Conservation (phyloP, 1,140 invertebrate genomes). For the Laupala kohalensis region DNA sequence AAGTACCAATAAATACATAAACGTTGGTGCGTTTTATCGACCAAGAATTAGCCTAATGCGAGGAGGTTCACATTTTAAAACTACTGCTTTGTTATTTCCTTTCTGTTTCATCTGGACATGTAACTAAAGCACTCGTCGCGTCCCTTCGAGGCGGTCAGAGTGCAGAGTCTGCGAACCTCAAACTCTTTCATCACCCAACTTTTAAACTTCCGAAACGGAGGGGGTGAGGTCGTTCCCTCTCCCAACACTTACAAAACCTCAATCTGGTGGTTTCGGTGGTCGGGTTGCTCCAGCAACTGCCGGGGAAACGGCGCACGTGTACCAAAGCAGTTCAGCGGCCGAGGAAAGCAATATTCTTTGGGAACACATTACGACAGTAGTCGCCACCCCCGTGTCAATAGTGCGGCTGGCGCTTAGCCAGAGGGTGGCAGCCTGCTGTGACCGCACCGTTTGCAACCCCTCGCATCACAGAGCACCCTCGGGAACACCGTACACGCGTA, state of each 20-base stretch:
- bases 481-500: too few species aligned
- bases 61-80: too few species aligned
- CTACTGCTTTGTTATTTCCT: too few species aligned
- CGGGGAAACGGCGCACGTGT: neutral
- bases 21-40: too few species aligned
- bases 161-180: neutral
- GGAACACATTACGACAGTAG: neutral
- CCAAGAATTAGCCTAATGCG: too few species aligned
- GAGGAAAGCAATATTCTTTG: neutral
- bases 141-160: too few species aligned
- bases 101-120: too few species aligned
- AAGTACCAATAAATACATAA: too few species aligned
- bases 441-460: too few species aligned
- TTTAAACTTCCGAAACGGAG: neutral
- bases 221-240: neutral
- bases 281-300: too few species aligned
- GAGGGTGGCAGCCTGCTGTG: neutral
- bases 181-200: neutral
- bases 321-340: neutral
- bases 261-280: neutral
- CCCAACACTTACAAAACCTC: neutral
- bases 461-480: neutral
- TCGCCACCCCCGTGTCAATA: neutral
- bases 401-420: neutral
- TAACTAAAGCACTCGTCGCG: too few species aligned